Conservation (phyloP, 2,797 vertebrate species). For the Alosa sapidissima region DNA sequence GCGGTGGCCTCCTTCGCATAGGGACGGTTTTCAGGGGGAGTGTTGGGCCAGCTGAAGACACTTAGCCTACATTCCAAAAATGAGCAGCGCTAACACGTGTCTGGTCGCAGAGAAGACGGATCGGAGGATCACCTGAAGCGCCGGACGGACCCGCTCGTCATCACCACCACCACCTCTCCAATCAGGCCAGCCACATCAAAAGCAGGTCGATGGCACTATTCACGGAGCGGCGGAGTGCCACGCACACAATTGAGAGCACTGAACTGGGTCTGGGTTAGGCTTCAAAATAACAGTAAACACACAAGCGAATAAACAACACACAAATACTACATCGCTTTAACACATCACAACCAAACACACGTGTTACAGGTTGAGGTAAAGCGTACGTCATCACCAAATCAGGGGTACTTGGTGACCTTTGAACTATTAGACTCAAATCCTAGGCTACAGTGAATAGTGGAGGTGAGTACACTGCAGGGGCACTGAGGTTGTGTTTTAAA, state of each 20-base stretch:
- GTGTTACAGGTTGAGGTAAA: too few relatives aligned
- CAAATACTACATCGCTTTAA: background rate
- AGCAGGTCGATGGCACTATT: slow-evolving; percentile 5
- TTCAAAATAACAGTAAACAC: background rate
- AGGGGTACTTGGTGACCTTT: too few relatives aligned
- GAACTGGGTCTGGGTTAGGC: background rate
- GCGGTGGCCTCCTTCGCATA: background rate
- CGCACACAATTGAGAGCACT: background rate
- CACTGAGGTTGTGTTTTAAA: background rate
- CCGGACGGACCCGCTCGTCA: background rate
- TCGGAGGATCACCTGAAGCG: background rate
- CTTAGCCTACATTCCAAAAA: slow-evolving; percentile 15
- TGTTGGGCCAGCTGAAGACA: background rate
- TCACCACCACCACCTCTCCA: background rate
- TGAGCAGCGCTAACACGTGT: background rate
- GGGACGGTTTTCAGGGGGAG: background rate
- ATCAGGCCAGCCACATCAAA: slow-evolving; percentile 13
- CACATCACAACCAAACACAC: background rate
- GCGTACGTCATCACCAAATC: too few relatives aligned
- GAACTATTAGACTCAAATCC: background rate
- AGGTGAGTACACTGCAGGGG: background rate
- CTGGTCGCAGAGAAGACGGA: background rate
- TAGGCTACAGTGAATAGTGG: background rate
- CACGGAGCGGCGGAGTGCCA: background rate
- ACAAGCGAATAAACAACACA: background rate